Base-by-base conservation (phyloP, 2,113 vertebrate genomes). In the Leptodactylus fuscus region DNA sequence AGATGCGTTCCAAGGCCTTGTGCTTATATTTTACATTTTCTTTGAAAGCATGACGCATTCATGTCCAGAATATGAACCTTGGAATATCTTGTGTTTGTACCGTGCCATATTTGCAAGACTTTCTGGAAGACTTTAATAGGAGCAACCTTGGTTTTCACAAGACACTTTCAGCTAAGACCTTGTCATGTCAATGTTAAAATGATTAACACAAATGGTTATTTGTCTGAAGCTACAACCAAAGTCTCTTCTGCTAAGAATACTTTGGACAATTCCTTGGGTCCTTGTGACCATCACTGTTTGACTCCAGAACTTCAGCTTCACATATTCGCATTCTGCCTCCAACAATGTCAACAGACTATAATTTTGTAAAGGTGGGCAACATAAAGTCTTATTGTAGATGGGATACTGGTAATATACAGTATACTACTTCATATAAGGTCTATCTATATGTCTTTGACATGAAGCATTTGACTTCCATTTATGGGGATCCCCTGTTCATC, bases 111-210 rank as follows among this genome's bases (percentile, higher is more conserved):
- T 85, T 73, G 38, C 49, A 46, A 73, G 67, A 55, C 60, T 48
- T 81, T 86, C 84, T 60, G 69, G 62, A 85, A 79, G 83, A 81
- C 16, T 73, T 71, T 85, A 73, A 80, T 46, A 73, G 44, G 49
- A 18, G 48, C 49, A 70, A 60, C 84, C 84, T 86, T 86, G 76
- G 65, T 55, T 41, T 71, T 69, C 34, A 46, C 49, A 80, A 73
- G 65, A 46, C 44, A 49, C 76, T 81, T 73, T 58, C 77, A 60
- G 51, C 20, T 46, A 3, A 86, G 77, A 48, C 84, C 84, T 81
- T 86, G 76, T 86, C 27, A 10, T 60, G 84, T 86, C 76, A 86
- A 58, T 73, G 49, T 38, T 46, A 62, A 48, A 81, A 86, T 62
- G 51, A 73, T 81, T 86, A 44, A 51, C 76, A 69, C 55, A 71